Evolutionary conservation across 2,888 invertebrate species (phyloP), one percentile per base, ranked within the genome.

Genomic region (Trissolcus japonicus): DNA sequence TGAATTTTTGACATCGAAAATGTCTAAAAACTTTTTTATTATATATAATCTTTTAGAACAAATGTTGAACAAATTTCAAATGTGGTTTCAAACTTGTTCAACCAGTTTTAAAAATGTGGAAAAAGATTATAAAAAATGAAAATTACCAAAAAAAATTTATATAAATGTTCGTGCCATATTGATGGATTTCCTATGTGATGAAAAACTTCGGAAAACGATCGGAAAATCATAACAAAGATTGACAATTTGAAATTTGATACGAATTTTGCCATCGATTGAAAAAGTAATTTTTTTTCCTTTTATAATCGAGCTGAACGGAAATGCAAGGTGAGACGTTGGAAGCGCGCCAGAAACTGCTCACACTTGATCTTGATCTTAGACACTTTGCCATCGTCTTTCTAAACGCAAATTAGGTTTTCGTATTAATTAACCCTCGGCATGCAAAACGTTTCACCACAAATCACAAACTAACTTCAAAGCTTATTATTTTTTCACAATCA

Each of bases 331-430:
- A 57, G 11, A 9, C 35, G 14, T 60, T 75, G 75, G 75, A 75
- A 75, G 16, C 35, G 35, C 9, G 68, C 75, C 68, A 75, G 54
- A 4, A 63, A 68, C 54, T 59, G 59, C 68, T 68, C 54, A 63
- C 63, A 68, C 68, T 63, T 63, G 63, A 75, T 75, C 60, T 63
- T 75, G 41, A 68, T 68, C 63, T 63, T 63, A 63, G 35, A 35
- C 35, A 35, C 35, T 35, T 35, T 35, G 35, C 35, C 11, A 35
- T 35, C 35, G 54, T 16, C 50, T 63, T 59, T 19, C 51, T 40
- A 59, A 63, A 46, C 43, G 56, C 29, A 71, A 51, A 35, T 50
- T 54, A 48, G 21, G 56, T 43, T 62, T 51, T 13, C 21, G 21
- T 29, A 63, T 57, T 63, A 41, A 63, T 60, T 35, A 17, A 13